phyloP scores from a whole-genome alignment of 2,113 vertebrate genomes.

The Odobenus rosmarus region DNA sequence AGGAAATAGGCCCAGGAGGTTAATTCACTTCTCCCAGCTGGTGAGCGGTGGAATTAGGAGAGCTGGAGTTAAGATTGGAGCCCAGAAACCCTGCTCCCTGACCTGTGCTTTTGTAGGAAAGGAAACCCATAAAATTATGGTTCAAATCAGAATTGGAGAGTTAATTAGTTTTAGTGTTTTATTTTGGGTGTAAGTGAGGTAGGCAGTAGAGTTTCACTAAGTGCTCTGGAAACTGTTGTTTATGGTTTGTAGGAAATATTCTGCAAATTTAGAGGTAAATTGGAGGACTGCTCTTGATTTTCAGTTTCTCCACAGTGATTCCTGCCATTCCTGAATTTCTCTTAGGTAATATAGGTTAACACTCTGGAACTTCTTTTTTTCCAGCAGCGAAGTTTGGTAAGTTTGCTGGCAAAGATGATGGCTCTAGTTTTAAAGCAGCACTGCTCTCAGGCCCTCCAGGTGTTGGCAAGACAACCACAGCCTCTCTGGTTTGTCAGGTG shows the following conservation, averaged over 20 bases:
- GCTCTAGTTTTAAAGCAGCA: constrained; percentile 92
- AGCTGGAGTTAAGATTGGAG: not conserved
- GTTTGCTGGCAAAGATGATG: constrained; percentile 92
- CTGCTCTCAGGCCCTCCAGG: constrained; percentile 97
- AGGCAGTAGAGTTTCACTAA: not conserved
- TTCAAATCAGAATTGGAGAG: not conserved
- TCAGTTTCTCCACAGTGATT: not conserved
- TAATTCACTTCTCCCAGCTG: not conserved
- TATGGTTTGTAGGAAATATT: not conserved
- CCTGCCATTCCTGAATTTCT: not conserved
- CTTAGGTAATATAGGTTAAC: not conserved
- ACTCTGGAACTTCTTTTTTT: constrained; percentile 46
- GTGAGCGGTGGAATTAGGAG: not conserved
- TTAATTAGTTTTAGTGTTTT: constrained; percentile 20
- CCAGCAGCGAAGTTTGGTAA: constrained; percentile 86
- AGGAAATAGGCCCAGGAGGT: not conserved
- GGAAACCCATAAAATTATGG: not conserved
- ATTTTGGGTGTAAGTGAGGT: not conserved
- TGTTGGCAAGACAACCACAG: constrained; percentile 98
- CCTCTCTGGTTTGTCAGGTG: constrained; percentile 96
- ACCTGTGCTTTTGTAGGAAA: not conserved
- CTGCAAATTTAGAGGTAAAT: constrained; percentile 9
- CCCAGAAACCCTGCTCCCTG: not conserved
- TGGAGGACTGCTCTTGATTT: not conserved
- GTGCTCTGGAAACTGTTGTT: not conserved